Base-by-base conservation (phyloP, 2,797 vertebrate genomes). In the Pteropus rufus region DNA sequence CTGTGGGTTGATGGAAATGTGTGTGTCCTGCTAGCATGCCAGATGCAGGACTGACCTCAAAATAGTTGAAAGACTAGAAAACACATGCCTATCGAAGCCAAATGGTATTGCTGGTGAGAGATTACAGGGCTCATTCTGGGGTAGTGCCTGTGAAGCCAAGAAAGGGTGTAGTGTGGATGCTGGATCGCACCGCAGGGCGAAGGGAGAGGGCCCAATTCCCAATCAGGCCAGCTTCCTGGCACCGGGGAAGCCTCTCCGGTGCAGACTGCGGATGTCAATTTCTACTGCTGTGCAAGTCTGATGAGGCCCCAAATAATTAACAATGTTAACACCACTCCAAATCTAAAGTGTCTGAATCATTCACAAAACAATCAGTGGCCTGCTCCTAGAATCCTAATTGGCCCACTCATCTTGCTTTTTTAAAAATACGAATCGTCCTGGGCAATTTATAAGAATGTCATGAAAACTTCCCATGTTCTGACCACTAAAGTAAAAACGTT, bases 101-200 rank as follows among this genome's bases (percentile, higher is more conserved):
- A 97, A 72, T 21, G 75, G 65, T 8, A 95, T 10, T 95, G 82
- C 65, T 84, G 39, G 52, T 65, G 93, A 56, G 94, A 96, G 87
- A 91, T 93, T 80, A 88, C 0, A 79, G 16, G 60, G 52, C 91
- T 97, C 92, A 62, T 21, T 24, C 84, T 95, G 82, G 73, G 93
- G 70, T 7, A 82, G 92, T 44, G 82, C 64, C 81, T 54, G n/a
- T 58, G 10, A 70, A 65, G 94, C 26, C 77, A 93, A 70, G 85
- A 95, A 89, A 1, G 90, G 95, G 81, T 3, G 4, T 11, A 34
- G 56, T 19, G 89, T 80, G 11, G 94, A 82, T 29, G 65, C 23
- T 79, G 82, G 12, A 46, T 39, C 58, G 77, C 1, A 12, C 34
- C 49, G 82, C 24, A 60, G 10, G 10, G 82, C 86, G 18, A 69